These are phyloP conservation scores for Python bivittatus DNA, from an alignment of 2,113 vertebrate genomes.

Conservation along the genomic window DNA sequence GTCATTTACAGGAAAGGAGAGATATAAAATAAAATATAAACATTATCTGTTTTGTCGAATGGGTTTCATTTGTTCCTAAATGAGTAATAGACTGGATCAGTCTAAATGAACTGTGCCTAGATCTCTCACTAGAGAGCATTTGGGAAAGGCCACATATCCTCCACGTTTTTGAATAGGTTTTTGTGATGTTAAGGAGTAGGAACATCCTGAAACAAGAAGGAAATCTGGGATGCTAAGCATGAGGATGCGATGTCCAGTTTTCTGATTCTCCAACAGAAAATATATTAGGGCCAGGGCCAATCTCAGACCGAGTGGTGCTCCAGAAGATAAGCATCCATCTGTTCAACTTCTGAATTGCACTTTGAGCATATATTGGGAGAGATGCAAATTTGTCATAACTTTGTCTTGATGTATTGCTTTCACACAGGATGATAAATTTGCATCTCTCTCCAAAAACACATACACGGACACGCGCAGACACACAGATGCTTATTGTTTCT, in stretches of 20 bases:
- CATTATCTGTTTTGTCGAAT: background rate
- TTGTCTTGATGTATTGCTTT: background rate
- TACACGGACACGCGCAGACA: background rate
- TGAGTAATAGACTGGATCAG: background rate
- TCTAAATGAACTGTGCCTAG: background rate
- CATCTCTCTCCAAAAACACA: background rate
- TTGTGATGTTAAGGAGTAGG: background rate
- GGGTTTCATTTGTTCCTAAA: background rate
- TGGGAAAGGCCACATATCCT: background rate
- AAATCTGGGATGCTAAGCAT: background rate
- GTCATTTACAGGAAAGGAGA: background rate
- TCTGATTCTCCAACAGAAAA: background rate
- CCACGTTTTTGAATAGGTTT: background rate
- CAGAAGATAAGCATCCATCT: background rate
- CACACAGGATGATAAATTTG: background rate
- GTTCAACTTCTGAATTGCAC: background rate
- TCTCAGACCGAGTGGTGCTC: background rate
- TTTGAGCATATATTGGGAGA: background rate
- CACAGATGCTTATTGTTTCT: background rate
- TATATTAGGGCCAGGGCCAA: background rate
- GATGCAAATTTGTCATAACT: background rate
- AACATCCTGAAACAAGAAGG: background rate
- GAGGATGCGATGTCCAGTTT: background rate
- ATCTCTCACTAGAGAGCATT: background rate
- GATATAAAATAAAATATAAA: background rate